A percentile compares a stretch with the other conserved stretches of the same genome.
phyloP scores from a whole-genome alignment of 2,113 vertebrate genomes.

The Serilophus lunatus region DNA sequence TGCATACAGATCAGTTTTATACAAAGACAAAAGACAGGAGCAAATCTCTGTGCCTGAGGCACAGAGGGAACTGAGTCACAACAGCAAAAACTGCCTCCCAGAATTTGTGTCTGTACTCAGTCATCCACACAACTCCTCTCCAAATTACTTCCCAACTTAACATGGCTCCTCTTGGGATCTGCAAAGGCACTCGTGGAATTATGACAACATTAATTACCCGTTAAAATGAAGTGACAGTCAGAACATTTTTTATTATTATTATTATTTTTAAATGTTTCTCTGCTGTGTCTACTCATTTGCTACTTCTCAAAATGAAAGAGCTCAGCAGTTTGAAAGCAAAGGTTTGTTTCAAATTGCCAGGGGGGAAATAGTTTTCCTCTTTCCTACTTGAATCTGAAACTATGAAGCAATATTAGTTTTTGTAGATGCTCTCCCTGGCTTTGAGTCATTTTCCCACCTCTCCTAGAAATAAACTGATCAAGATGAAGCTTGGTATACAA shows the following conservation, averaged over 20 bases:
- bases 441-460: constrained; percentile 7
- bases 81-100: background rate
- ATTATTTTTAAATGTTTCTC: background rate
- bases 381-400: background rate
- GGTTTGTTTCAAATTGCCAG: background rate
- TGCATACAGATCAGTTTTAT: background rate
- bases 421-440: background rate
- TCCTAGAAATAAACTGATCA: constrained; percentile 21
- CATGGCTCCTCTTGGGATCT: background rate
- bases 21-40: background rate
- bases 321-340: constrained; percentile 3
- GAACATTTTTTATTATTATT: background rate
- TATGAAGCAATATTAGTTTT: background rate
- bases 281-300: background rate
- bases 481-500: background rate
- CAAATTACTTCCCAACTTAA: background rate
- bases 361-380: background rate
- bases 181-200: background rate
- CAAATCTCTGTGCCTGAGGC: background rate
- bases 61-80: background rate
- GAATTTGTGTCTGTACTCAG: constrained; percentile 19
- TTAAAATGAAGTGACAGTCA: background rate
- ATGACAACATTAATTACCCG: background rate
- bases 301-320: constrained; percentile 4
- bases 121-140: background rate